phyloP scores from a whole-genome alignment of 2,113 vertebrate species.

The Pyrgilauda ruficollis region DNA sequence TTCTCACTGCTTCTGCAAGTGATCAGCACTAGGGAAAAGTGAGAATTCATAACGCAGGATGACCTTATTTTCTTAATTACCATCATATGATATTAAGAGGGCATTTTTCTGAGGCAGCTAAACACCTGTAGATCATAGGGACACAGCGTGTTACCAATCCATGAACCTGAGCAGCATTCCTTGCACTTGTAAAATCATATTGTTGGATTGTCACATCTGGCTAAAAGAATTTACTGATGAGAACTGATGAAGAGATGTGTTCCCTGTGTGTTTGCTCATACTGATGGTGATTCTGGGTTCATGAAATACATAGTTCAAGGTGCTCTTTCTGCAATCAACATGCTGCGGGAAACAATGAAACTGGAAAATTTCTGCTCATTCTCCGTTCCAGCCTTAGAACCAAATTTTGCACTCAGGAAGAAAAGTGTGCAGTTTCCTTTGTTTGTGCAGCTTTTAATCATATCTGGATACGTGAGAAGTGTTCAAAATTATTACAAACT shows the following conservation, averaged over 20 bases:
- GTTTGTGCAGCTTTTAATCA: not conserved
- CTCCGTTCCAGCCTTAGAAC: not conserved
- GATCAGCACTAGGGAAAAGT: not conserved
- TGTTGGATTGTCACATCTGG: not conserved
- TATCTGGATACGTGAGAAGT: not conserved
- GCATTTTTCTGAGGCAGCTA: not conserved
- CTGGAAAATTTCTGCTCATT: not conserved
- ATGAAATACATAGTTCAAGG: not conserved
- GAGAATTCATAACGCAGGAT: not conserved
- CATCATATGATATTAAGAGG: not conserved
- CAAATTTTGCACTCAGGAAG: not conserved
- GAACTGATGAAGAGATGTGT: not conserved
- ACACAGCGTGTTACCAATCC: accelerated
- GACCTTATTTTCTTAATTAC: not conserved
- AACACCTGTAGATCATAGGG: not conserved
- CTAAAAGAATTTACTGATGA: not conserved
- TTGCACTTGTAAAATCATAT: not conserved
- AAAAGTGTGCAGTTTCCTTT: not conserved
- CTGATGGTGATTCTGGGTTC: not conserved
- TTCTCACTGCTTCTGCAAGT: not conserved
- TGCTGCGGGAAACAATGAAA: not conserved
- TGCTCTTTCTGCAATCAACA: not conserved
- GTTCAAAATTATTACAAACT: not conserved
- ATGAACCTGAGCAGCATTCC: not conserved
- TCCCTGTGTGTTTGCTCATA: not conserved